phyloP scores from a whole-genome alignment of 2,113 vertebrate species.

The Tragelaphus imberbis region DNA sequence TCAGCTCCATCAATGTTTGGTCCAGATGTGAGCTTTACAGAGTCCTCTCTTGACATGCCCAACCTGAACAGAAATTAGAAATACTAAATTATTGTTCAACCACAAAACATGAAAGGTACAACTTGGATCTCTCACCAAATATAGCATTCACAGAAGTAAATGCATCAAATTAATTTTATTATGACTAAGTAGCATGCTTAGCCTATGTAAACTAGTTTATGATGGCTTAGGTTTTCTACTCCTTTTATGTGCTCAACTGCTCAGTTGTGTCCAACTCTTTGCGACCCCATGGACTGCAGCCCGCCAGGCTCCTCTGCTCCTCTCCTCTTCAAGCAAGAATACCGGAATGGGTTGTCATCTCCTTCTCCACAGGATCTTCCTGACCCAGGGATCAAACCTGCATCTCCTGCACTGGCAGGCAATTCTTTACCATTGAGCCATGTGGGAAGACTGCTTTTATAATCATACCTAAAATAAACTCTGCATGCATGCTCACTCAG shows the following conservation, averaged over 20 bases:
- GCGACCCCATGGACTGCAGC: background rate
- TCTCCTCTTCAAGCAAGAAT: background rate
- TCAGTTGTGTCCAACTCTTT: background rate
- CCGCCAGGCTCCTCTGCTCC: background rate
- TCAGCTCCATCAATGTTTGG: conserved; percentile 77
- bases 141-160: background rate
- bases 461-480: background rate
- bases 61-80: conserved; percentile 74
- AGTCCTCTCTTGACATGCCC: conserved; percentile 86
- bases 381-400: background rate
- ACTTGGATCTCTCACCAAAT: background rate
- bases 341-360: background rate
- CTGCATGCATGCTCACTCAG: background rate
- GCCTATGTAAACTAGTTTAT: background rate
- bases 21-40: conserved; percentile 78
- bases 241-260: background rate
- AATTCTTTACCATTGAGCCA: background rate
- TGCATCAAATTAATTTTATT: background rate
- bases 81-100: conserved; percentile 41
- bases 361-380: background rate
- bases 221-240: background rate
- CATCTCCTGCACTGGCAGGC: background rate
- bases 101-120: background rate
- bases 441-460: background rate
- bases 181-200: background rate